Conservation (phyloP, 2,113 vertebrate genomes). For the Halcyon senegalensis region DNA sequence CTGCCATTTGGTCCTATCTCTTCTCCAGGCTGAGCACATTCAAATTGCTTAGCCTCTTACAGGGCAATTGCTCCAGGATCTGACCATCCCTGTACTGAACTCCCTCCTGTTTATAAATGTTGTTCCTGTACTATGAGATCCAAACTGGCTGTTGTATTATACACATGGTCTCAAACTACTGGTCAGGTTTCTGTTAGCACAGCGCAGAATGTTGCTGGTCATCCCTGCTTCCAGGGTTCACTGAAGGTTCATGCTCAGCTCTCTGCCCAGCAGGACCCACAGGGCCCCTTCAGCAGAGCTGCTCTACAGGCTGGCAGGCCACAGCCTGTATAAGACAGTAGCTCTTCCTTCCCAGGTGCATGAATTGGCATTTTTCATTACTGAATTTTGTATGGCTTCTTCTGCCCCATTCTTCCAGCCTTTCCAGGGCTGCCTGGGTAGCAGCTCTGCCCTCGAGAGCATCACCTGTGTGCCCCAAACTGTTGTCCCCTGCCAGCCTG, state of each 20-base stretch:
- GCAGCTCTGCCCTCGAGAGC: not conserved
- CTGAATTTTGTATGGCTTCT: not conserved
- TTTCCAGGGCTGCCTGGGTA: not conserved
- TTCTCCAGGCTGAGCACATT: not conserved
- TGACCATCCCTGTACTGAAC: not conserved
- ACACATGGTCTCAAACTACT: not conserved
- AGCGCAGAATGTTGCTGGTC: not conserved
- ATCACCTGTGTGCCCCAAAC: not conserved
- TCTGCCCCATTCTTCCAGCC: not conserved
- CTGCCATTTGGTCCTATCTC: not conserved
- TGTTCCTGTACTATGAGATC: not conserved
- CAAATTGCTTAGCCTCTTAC: not conserved
- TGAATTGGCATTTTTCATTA: not conserved
- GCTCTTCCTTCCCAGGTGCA: not conserved
- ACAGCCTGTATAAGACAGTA: rapidly evolving
- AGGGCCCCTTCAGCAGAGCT: not conserved
- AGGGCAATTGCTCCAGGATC: not conserved
- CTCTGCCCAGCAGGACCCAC: not conserved
- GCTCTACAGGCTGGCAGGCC: not conserved
- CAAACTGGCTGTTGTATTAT: not conserved
- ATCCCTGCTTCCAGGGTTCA: not conserved
- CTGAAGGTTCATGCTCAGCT: not conserved
- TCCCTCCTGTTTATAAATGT: not conserved
- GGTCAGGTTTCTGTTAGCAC: not conserved
- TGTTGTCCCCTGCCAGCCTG: not conserved